Percentiles rank a stretch among this genome's conserved stretches.
Evolutionary conservation across 2,797 vertebrate genomes (phyloP).

Genomic region (Rhinogobio ventralis): DNA sequence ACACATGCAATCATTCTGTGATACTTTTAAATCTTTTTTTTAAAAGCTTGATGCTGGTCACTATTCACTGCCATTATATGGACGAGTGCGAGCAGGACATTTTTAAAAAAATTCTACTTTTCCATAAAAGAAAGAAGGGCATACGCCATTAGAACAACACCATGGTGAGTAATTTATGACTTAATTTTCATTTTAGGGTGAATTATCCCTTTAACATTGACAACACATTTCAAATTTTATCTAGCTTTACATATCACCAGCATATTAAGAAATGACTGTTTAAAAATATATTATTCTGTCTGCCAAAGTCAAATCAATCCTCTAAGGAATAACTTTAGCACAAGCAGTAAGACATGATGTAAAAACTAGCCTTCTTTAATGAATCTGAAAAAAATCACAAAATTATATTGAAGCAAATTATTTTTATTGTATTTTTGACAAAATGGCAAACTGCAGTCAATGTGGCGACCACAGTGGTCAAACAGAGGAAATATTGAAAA

Average conservation of each 20-base stretch:
- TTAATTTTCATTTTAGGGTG: neutral
- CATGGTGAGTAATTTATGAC: neutral
- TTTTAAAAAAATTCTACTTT: too few species aligned
- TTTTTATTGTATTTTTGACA: neutral
- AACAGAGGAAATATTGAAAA: slow-evolving; percentile 17
- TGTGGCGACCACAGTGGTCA: neutral
- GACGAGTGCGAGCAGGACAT: too few species aligned
- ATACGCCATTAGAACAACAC: neutral
- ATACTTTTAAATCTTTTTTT: neutral
- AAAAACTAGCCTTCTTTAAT: slow-evolving; percentile 32
- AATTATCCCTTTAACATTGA: neutral
- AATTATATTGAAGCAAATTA: neutral
- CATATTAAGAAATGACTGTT: neutral
- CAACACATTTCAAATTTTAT: neutral
- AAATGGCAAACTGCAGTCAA: neutral
- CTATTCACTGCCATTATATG: neutral
- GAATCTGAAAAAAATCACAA: neutral
- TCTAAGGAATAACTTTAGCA: slow-evolving; percentile 59
- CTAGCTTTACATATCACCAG: neutral
- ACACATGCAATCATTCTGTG: neutral
- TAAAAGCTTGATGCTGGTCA: neutral
- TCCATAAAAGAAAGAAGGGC: neutral
- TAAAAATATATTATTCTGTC: neutral
- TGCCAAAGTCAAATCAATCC: slow-evolving; percentile 44
- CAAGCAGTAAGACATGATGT: slow-evolving; percentile 42